Conservation (phyloP, 2,797 vertebrate genomes). For the Spheniscus humboldti region DNA sequence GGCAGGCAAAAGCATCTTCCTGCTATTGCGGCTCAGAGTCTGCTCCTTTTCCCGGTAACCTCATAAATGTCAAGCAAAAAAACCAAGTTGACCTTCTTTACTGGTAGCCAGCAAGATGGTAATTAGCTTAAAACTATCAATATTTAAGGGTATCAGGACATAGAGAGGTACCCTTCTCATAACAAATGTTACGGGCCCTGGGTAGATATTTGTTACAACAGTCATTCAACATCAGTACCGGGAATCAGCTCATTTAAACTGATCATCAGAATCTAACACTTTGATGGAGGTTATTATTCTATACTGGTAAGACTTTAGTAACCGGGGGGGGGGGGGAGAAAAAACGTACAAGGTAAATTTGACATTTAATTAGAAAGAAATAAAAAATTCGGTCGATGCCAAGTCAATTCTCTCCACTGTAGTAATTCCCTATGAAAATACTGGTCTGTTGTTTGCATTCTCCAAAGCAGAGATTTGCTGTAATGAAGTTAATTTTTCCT, state of each 20-base stretch:
- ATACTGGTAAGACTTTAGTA: neutral
- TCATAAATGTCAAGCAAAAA: neutral
- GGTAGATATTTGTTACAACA: neutral
- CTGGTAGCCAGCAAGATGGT: neutral
- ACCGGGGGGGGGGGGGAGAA: neutral
- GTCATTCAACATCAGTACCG: neutral
- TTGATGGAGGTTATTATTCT: neutral
- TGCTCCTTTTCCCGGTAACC: neutral
- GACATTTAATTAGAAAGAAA: neutral
- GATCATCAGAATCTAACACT: neutral
- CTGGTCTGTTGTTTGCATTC: neutral
- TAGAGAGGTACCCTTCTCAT: neutral
- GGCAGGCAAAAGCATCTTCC: neutral
- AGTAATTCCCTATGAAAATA: neutral
- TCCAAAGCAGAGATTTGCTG: neutral
- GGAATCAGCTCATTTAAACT: neutral
- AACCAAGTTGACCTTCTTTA: neutral
- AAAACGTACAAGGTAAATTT: neutral
- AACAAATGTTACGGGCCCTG: neutral
- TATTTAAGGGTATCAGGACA: neutral
- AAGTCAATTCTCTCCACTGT: neutral
- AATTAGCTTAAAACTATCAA: neutral
- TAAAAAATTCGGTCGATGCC: neutral
- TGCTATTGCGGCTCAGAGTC: neutral
- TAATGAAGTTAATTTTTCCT: neutral